phyloP scores from a whole-genome alignment of 2,888 invertebrate species.

The Sinhomidia bicolor region DNA sequence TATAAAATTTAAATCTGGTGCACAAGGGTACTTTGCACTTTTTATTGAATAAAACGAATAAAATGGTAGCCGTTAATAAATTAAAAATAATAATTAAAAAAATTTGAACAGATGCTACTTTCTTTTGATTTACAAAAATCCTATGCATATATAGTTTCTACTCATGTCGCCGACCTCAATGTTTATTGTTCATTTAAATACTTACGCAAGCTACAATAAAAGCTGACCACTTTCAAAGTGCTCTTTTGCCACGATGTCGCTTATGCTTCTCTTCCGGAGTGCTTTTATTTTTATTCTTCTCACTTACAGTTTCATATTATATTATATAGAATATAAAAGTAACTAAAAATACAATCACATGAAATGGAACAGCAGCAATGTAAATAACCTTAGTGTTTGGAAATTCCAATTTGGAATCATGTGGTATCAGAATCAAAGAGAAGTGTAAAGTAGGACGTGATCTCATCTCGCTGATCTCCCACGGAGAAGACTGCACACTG shows the following conservation, averaged over 20 bases:
- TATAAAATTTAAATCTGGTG: too few species aligned
- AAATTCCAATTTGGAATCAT: conserved; percentile 9
- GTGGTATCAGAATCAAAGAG: conserved; percentile 15
- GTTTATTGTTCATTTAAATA: neutral
- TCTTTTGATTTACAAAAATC: too few species aligned
- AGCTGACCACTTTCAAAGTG: neutral
- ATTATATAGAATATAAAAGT: too few species aligned
- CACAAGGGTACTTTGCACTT: too few species aligned
- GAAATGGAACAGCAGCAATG: conserved; percentile 20
- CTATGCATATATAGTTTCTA: neutral
- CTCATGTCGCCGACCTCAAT: conserved; percentile 22
- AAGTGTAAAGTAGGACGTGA: conserved; percentile 53
- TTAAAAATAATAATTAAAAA: too few species aligned
- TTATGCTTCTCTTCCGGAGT: neutral
- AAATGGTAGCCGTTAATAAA: too few species aligned
- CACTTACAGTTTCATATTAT: neutral
- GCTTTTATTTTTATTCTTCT: neutral
- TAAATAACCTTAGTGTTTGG: neutral
- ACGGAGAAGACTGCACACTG: conserved; percentile 38
- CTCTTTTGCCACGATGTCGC: neutral
- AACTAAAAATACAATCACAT: conserved; percentile 9
- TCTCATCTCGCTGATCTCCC: conserved; percentile 47
- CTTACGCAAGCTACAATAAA: neutral
- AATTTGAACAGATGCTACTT: too few species aligned
- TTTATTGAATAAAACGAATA: too few species aligned